A percentile compares a stretch with the other conserved stretches of the same genome.
Conservation (phyloP, 2,797 vertebrate species). For the Danio aesculapii region DNA sequence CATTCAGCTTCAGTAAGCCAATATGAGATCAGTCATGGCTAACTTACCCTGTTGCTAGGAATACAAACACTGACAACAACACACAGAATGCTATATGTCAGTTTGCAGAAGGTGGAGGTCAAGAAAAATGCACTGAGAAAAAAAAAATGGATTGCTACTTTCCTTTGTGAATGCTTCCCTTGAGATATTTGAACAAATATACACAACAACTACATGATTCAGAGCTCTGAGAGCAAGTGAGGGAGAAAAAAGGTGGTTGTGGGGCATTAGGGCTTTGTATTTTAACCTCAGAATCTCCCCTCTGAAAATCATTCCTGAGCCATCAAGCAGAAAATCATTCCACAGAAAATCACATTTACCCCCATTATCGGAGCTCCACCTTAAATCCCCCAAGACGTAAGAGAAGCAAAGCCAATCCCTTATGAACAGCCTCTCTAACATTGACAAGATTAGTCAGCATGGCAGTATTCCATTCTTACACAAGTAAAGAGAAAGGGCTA, state of each 20-base stretch:
- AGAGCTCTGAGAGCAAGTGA: slow-evolving; percentile 56
- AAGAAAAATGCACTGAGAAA: slow-evolving; percentile 52
- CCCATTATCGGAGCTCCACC: slow-evolving; percentile 29
- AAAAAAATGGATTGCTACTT: slow-evolving; percentile 56
- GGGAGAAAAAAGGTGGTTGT: slow-evolving; percentile 36
- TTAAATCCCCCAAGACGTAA: slow-evolving; percentile 49
- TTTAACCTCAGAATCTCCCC: slow-evolving; percentile 76
- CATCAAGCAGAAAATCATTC: slow-evolving; percentile 72
- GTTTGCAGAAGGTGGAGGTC: slow-evolving; percentile 58
- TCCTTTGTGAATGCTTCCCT: slow-evolving; percentile 55
- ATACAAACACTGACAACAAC: slow-evolving; percentile 79
- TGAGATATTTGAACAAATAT: slow-evolving; percentile 61
- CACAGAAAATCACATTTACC: slow-evolving; percentile 62
- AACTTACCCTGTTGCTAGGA: slow-evolving; percentile 84
- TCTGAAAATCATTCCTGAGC: slow-evolving; percentile 76
- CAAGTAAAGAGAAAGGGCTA: slow-evolving; percentile 54
- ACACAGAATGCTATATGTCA: slow-evolving; percentile 71
- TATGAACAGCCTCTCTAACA: slow-evolving; percentile 35
- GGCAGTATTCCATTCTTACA: slow-evolving; percentile 56
- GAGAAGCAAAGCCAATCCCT: slow-evolving; percentile 49
- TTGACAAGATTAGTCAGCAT: slow-evolving; percentile 52
- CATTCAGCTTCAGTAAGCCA: slow-evolving; percentile 81
- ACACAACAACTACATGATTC: slow-evolving; percentile 61
- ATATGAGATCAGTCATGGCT: slow-evolving; percentile 78
- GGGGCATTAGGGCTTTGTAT: slow-evolving; percentile 54